Evolutionary conservation across 2,888 invertebrate genomes (phyloP).

Genomic region (Troides helena): DNA sequence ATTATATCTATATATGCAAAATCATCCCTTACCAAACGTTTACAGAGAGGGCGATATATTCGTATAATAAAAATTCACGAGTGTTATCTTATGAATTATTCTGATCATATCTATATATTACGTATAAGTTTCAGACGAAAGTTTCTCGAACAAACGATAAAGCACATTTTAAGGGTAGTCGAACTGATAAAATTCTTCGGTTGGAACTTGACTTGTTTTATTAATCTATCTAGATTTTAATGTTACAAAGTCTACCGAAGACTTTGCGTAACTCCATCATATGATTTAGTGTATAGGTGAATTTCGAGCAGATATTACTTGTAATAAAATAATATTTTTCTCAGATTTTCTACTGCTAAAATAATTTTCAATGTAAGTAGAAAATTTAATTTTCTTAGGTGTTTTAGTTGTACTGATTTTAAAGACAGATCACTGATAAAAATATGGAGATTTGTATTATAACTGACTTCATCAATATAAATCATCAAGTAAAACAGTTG

Average conservation of each 20-base stretch:
- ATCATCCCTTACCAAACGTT: neutral
- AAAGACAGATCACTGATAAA: too few species aligned
- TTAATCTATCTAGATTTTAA: neutral
- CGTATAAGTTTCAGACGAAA: constrained; percentile 28
- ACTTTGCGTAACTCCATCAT: neutral
- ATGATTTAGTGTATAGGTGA: neutral
- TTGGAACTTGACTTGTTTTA: neutral
- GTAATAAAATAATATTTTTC: too few species aligned
- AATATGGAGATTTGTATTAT: too few species aligned
- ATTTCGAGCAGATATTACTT: too few species aligned
- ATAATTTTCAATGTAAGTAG: too few species aligned
- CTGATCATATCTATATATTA: constrained; percentile 23
- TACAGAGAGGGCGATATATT: neutral
- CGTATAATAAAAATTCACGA: neutral
- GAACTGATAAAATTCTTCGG: neutral
- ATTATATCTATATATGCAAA: neutral
- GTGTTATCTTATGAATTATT: constrained; percentile 25
- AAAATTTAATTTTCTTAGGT: too few species aligned
- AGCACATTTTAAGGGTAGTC: neutral
- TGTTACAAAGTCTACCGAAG: too few species aligned
- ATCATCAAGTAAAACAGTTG: too few species aligned
- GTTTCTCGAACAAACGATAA: neutral
- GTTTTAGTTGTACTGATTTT: too few species aligned
- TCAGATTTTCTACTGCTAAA: too few species aligned
- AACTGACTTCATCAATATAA: too few species aligned